These are phyloP conservation scores for Garra rufa DNA, from an alignment of 2,113 vertebrate genomes.

Conservation along the genomic window DNA sequence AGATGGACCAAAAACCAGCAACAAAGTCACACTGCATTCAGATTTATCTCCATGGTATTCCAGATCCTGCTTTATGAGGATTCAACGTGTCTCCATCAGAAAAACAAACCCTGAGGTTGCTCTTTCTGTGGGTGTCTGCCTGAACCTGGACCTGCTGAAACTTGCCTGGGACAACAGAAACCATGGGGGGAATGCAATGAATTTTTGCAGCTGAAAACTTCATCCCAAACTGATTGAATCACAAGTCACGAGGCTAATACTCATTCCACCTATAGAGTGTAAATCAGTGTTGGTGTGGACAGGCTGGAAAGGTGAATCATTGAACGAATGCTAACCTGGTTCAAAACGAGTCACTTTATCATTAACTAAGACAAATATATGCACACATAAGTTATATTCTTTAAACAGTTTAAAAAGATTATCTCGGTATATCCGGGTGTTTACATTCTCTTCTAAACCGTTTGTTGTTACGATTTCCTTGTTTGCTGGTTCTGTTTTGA, in stretches of 20 bases:
- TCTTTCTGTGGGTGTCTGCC: not conserved
- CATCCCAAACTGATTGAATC: not conserved
- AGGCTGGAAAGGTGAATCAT: not conserved
- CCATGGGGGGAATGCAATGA: conserved; percentile 25
- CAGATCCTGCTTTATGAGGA: too few relatives aligned
- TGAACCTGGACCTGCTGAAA: conserved; percentile 25
- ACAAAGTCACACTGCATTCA: not conserved
- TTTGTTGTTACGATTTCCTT: not conserved
- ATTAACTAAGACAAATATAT: not conserved
- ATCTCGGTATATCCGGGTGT: not conserved
- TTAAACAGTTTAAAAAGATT: not conserved
- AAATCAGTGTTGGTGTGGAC: not conserved
- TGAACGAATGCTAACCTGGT: not conserved
- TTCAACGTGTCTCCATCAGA: not conserved
- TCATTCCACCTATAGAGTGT: too few relatives aligned
- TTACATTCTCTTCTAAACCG: not conserved
- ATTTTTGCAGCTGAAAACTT: too few relatives aligned
- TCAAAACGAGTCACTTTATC: not conserved
- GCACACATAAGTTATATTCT: not conserved
- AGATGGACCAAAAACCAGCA: not conserved
- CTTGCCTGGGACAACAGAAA: conserved; percentile 7
- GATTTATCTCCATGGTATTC: not conserved
- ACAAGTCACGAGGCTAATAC: not conserved
- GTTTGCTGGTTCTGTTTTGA: not conserved
- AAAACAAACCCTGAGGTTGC: not conserved